These are phyloP conservation scores for Auanema freiburgensis DNA, from an alignment of 2,888 invertebrate species.

Conservation along the genomic window DNA sequence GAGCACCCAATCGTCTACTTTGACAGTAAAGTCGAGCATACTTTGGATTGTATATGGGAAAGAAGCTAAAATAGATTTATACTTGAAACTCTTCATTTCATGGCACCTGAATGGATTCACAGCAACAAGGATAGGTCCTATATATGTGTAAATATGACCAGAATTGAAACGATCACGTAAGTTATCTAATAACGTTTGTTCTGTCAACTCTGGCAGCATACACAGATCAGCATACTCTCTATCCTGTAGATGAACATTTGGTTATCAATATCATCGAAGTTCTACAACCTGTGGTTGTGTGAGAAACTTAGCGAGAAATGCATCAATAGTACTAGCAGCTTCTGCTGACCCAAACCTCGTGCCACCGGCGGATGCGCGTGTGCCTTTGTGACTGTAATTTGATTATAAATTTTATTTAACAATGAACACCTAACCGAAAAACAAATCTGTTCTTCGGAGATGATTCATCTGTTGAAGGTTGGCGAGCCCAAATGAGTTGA, in stretches of 20 bases:
- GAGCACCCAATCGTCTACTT: constrained; percentile 84
- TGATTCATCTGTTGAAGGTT: constrained; percentile 32
- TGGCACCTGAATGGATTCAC: constrained; percentile 76
- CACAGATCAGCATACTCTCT: constrained; percentile 93
- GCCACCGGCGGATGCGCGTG: constrained; percentile 64
- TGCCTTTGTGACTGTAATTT: constrained; percentile 32
- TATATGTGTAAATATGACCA: constrained; percentile 90
- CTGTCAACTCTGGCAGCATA: constrained; percentile 90
- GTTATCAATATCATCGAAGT: background rate
- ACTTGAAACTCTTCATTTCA: too few relatives aligned
- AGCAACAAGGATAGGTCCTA: constrained; percentile 86
- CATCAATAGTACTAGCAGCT: constrained; percentile 77
- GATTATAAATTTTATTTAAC: background rate
- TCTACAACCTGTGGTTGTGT: constrained; percentile 74
- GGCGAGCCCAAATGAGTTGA: constrained; percentile 61
- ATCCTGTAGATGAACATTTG: constrained; percentile 71
- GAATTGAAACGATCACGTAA: constrained; percentile 78
- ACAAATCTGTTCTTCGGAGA: constrained; percentile 47
- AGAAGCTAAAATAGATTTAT: constrained; percentile 71
- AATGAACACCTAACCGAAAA: constrained; percentile 23
- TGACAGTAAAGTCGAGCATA: constrained; percentile 89
- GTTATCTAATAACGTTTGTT: constrained; percentile 87
- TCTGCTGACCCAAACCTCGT: constrained; percentile 74
- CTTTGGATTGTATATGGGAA: constrained; percentile 95
- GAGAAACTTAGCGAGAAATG: constrained; percentile 88